Conservation (phyloP, 1,140 invertebrate species). For the Brachionus rubens region DNA sequence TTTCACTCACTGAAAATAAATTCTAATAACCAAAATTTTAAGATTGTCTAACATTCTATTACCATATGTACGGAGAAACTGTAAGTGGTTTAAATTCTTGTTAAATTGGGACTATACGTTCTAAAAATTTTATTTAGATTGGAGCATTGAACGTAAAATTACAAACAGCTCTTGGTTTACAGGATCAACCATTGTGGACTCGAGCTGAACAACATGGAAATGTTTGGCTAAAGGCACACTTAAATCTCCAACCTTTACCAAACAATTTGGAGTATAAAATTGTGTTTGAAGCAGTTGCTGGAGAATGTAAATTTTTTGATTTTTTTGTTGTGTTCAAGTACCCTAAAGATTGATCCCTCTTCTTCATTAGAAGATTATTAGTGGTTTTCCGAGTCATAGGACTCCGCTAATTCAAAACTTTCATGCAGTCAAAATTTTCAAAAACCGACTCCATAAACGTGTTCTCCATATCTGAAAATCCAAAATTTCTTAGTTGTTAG, state of each 20-base stretch:
- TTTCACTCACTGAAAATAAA: background rate
- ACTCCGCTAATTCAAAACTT: too few species aligned
- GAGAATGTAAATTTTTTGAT: background rate
- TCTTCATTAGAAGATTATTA: too few species aligned
- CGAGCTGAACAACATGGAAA: conserved; percentile 28
- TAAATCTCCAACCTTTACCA: background rate
- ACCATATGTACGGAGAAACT: conserved; percentile 27
- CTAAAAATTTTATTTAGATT: background rate
- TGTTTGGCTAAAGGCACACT: conserved; percentile 18
- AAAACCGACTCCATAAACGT: too few species aligned
- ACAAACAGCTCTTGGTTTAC: background rate
- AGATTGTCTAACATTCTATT: conserved; percentile 25
- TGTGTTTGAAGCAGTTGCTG: conserved; percentile 16
- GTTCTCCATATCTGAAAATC: too few species aligned
- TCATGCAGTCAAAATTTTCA: too few species aligned
- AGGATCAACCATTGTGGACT: background rate
- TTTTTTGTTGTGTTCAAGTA: background rate
- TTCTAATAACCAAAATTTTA: background rate
- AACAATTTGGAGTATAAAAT: conserved; percentile 23
- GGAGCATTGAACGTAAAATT: conserved; percentile 19
- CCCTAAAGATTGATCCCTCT: too few species aligned
- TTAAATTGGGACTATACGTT: background rate
- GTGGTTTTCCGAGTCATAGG: too few species aligned
- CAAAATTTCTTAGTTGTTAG: too few species aligned
- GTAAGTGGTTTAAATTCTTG: background rate